These are phyloP conservation scores for Drosophila ogumai DNA, from an alignment of 1,140 invertebrate species.

Conservation along the genomic window DNA sequence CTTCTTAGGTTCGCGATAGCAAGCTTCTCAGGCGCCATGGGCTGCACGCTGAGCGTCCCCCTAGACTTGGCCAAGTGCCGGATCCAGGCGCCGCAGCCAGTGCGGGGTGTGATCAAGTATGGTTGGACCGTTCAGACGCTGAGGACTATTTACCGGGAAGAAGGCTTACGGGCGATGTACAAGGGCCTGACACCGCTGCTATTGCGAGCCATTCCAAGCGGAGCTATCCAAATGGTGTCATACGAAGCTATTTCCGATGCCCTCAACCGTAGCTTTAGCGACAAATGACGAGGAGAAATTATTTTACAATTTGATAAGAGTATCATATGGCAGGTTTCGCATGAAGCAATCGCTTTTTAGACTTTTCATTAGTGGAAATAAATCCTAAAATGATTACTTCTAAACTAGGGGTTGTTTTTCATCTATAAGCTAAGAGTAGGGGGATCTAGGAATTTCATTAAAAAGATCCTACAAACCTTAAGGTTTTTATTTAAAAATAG, in stretches of 20 bases:
- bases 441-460: neutral
- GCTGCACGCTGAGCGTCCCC: slow-evolving; percentile 94
- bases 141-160: slow-evolving; percentile 91
- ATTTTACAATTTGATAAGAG: neutral
- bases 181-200: slow-evolving; percentile 88
- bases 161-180: slow-evolving; percentile 94
- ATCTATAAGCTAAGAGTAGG: neutral
- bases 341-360: neutral
- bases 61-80: slow-evolving; percentile 97
- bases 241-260: slow-evolving; percentile 91
- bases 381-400: neutral
- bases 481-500: too few species aligned
- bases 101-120: slow-evolving; percentile 90
- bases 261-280: slow-evolving; percentile 71
- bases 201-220: slow-evolving; percentile 9
- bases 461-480: neutral
- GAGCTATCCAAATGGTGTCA: slow-evolving; percentile 94
- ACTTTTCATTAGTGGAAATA: neutral
- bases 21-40: slow-evolving; percentile 92
- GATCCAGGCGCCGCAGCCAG: slow-evolving; percentile 95
- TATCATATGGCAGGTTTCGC: neutral
- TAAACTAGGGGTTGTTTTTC: neutral
- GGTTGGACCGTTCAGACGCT: slow-evolving; percentile 90
- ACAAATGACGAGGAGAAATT: neutral
- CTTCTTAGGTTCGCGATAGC: slow-evolving; percentile 90